Evolutionary conservation across 2,113 vertebrate genomes (phyloP).

Genomic region (Mastomys natalensis): DNA sequence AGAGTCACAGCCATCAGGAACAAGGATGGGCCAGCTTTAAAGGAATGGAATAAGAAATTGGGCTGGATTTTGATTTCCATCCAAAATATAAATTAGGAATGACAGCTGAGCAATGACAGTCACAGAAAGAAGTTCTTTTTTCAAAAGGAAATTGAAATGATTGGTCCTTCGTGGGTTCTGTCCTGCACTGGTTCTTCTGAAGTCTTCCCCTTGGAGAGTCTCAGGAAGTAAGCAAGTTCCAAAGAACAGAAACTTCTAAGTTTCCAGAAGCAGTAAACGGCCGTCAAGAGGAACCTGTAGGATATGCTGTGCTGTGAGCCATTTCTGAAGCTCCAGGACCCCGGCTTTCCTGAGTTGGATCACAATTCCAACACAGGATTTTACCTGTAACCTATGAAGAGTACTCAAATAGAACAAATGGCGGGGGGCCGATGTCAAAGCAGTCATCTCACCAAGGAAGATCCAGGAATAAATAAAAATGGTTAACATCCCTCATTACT

Average conservation of each 20-base stretch:
- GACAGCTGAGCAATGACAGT: background rate
- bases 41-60: background rate
- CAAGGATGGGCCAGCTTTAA: background rate
- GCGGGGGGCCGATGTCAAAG: no score
- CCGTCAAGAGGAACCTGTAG: background rate
- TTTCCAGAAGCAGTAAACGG: background rate
- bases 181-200: background rate
- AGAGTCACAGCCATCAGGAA: background rate
- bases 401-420: background rate
- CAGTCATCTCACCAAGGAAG: background rate
- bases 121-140: background rate
- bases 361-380: background rate
- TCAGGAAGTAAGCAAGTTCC: no score
- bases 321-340: background rate
- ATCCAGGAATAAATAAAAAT: background rate
- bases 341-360: background rate
- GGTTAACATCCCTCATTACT: no score
- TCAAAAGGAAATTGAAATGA: background rate
- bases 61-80: background rate
- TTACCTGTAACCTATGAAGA: background rate
- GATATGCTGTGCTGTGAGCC: background rate
- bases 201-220: background rate
- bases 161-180: background rate
- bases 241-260: background rate
- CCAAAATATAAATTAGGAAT: background rate